Evolutionary conservation across 64 coral and sea anemone genomes (phyloP), one percentile per base, ranked within the genome.

Genomic region (Porites lutea): DNA sequence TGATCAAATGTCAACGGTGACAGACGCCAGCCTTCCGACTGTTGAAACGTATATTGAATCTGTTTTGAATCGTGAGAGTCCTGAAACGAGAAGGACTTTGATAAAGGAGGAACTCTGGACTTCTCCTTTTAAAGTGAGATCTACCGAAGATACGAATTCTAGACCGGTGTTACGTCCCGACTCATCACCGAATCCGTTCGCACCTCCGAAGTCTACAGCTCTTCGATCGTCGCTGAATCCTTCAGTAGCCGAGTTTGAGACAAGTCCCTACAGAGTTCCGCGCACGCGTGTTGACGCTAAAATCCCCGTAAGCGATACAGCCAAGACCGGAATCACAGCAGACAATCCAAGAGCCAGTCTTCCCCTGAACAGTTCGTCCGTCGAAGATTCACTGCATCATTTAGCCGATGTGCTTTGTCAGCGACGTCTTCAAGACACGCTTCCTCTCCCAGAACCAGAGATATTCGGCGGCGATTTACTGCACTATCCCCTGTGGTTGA

Each of bases 361-460:
- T 23, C 6, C 70, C 70, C n/a, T 46, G 69, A 13, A 4, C 68
- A 86, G 59, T 15, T 59, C 77, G 6, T 19, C 52, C 6, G 43
- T 57, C 58, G 79, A 82, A 48, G 53, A 73, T 71, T 20, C 60
- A 6, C 70, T 82, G 6, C 50, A 4, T 37, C 75, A 71, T 65
- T 71, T 87, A 74, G 91, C 82, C 10, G 82, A 86, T 47, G 57
- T 92, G 48, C 46, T 87, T 53, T 55, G 20, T 19, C 61, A 92
- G 68, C 84, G 59, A 92, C 48, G 73, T 2, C 69, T 65, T 4
- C 52, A 47, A 87, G 82, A 93, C 13, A 55, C 3, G 57, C 82
- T 93, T 79, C 58, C 61, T 2, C 72, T 87, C 10, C 91, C 82
- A 0, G 90, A 92, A 55, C 82, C 82, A 7, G 82, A 86, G 50